phyloP scores from a whole-genome alignment of 2,888 invertebrate genomes.

The Pycnomerus fuliginosus region DNA sequence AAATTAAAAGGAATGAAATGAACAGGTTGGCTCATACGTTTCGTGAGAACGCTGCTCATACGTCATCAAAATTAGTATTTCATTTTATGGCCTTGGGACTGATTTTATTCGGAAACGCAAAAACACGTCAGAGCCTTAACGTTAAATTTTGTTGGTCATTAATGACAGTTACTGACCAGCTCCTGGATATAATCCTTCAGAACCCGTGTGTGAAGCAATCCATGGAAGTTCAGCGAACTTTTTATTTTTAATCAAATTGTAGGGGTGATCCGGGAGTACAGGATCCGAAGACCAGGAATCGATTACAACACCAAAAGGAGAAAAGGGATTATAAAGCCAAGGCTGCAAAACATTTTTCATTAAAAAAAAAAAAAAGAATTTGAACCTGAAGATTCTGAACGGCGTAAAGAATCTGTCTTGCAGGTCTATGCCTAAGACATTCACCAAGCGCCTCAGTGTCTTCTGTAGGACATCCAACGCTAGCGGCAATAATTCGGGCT shows the following conservation, averaged over 20 bases:
- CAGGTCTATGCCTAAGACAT: constrained; percentile 65
- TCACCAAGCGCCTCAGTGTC: constrained; percentile 55
- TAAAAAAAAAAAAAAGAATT: too few relatives aligned
- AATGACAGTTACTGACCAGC: too few relatives aligned
- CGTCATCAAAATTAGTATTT: constrained; percentile 2
- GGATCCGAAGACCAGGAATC: constrained; percentile 61
- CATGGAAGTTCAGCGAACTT: constrained; percentile 67
- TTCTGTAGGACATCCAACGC: constrained; percentile 64
- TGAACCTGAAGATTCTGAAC: constrained; percentile 54
- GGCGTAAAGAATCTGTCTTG: constrained; percentile 60
- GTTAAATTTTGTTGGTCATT: too few relatives aligned
- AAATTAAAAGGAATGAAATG: too few relatives aligned
- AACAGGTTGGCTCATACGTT: too few relatives aligned
- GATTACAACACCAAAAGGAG: constrained; percentile 71
- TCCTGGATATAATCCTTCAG: constrained; percentile 72
- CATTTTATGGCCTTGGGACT: too few relatives aligned
- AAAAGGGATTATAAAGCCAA: constrained; percentile 67
- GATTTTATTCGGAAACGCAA: too few relatives aligned
- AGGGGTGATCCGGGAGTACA: constrained; percentile 67
- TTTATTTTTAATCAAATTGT: constrained; percentile 60
- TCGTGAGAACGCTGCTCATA: not conserved
- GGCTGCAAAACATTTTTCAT: constrained; percentile 44
- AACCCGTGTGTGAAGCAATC: constrained; percentile 65
- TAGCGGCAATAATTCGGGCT: constrained; percentile 59
- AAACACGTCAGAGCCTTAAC: too few relatives aligned